These are phyloP conservation scores for Popillia japonica DNA, from an alignment of 1,140 invertebrate species.

Conservation along the genomic window DNA sequence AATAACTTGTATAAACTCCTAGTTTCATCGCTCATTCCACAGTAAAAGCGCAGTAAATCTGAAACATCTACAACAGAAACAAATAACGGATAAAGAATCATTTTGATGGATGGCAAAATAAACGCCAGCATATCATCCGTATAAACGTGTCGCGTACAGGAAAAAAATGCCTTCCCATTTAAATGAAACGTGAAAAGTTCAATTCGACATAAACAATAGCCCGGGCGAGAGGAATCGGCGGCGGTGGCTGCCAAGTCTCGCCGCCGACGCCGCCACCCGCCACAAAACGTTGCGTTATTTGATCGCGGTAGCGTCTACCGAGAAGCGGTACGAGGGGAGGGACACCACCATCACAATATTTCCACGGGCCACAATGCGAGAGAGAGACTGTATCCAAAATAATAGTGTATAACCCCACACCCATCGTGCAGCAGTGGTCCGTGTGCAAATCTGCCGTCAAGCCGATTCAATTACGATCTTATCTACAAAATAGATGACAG, in stretches of 20 bases:
- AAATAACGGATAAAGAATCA: background rate
- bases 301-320: background rate
- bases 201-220: conserved; percentile 38
- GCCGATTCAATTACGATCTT: conserved; percentile 62
- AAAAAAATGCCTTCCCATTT: conserved; percentile 24
- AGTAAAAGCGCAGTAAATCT: too few relatives aligned
- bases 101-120: conserved; percentile 21
- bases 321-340: background rate
- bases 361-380: conserved; percentile 36
- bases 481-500: conserved; percentile 62
- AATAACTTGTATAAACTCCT: too few relatives aligned
- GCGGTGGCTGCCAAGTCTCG: background rate
- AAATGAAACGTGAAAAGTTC: conserved; percentile 37
- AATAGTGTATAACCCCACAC: conserved; percentile 55
- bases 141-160: background rate
- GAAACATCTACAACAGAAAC: too few relatives aligned
- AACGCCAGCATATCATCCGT: background rate
- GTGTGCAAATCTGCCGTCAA: conserved; percentile 61
- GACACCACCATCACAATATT: conserved; percentile 43
- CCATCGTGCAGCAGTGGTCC: conserved; percentile 52
- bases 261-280: conserved; percentile 1
- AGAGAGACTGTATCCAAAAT: conserved; percentile 53
- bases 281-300: conserved; percentile 12
- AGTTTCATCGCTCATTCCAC: too few relatives aligned
- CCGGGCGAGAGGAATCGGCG: background rate